Evolutionary conservation across 2,113 vertebrate genomes (phyloP).

Genomic region (Brachyistius frenatus): DNA sequence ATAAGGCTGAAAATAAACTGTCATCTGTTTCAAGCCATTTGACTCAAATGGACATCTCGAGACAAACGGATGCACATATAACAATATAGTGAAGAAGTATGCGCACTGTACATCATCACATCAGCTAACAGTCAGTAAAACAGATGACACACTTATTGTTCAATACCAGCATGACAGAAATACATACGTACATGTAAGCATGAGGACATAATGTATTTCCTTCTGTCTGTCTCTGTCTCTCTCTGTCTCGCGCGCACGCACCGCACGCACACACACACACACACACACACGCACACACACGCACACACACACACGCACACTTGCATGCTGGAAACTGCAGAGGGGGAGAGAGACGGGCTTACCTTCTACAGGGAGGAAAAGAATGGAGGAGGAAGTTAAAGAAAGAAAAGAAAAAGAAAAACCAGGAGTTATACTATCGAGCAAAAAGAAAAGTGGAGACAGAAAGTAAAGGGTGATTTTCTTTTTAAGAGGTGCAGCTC

Average conservation of each 20-base stretch:
- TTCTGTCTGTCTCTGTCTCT: slow-evolving; percentile 8
- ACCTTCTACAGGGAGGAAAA: slow-evolving; percentile 98
- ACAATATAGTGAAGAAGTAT: slow-evolving; percentile 53
- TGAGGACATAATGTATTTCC: slow-evolving; percentile 38
- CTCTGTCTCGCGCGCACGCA: no score
- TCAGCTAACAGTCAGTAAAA: slow-evolving; percentile 60
- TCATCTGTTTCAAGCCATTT: slow-evolving; percentile 63
- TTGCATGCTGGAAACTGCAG: slow-evolving; percentile 87
- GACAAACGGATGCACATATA: slow-evolving; percentile 67
- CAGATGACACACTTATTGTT: slow-evolving; percentile 57
- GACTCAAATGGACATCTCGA: slow-evolving; percentile 43
- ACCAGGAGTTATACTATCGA: slow-evolving; percentile 82
- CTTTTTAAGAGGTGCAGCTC: slow-evolving; percentile 35
- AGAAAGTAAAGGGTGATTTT: slow-evolving; percentile 64
- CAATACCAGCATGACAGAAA: slow-evolving; percentile 58
- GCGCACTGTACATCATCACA: slow-evolving; percentile 46
- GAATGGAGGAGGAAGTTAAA: slow-evolving; percentile 86
- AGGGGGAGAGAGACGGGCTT: slow-evolving; percentile 89
- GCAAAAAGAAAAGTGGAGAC: slow-evolving; percentile 82
- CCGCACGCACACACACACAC: slow-evolving; percentile 9
- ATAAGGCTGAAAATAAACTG: slow-evolving; percentile 12
- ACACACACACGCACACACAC: not conserved
- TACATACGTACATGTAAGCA: slow-evolving; percentile 33
- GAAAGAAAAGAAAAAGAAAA: slow-evolving; percentile 83
- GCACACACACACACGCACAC: slow-evolving; percentile 69